Base-by-base conservation (phyloP, 2,888 invertebrate genomes). In the Spisula subtruncata region DNA sequence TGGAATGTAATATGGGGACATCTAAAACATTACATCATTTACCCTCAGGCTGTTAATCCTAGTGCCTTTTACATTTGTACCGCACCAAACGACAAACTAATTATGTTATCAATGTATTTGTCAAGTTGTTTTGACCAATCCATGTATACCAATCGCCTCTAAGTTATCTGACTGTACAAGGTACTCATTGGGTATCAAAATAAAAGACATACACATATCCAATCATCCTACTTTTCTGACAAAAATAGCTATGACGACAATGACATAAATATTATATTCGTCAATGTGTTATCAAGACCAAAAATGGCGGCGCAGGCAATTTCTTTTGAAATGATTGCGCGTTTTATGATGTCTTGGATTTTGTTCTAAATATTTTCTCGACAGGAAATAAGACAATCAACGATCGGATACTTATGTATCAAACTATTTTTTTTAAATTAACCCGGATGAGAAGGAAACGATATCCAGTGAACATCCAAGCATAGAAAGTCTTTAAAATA, bases 401-500 rank as follows among this genome's bases (percentile, higher is more conserved):
- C 32, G 75, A 75, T 75, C 75, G 35, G 75, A 75, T 75, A 75
- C 35, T 35, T 75, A 75, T 12, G 60, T 60, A 60, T n/a, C 18
- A 60, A 20, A n/a, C 35, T 18, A 32, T 35, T 32, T 35, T 75
- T 35, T 16, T 32, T 75, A 35, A 75, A 75, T 75, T 75, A 32
- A 75, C 75, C 8, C 32, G 18, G 75, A 75, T 16, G 75, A 75
- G 29, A 32, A 60, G 75, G 75, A 75, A 32, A 75, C 18, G 35
- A 75, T 75, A 75, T 75, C 75, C 16, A 32, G 75, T 75, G 29
- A 10, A 12, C 35, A 35, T 75, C 29, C 14, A 18, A 75, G 75
- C 75, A 75, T 35, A 75, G 32, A 75, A 16, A 75, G 75, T 75
- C 75, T 35, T 75, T 75, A 75, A 75, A 75, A 16, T 75, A 75